Conservation (phyloP, 2,113 vertebrate species). For the Pogona vitticeps region DNA sequence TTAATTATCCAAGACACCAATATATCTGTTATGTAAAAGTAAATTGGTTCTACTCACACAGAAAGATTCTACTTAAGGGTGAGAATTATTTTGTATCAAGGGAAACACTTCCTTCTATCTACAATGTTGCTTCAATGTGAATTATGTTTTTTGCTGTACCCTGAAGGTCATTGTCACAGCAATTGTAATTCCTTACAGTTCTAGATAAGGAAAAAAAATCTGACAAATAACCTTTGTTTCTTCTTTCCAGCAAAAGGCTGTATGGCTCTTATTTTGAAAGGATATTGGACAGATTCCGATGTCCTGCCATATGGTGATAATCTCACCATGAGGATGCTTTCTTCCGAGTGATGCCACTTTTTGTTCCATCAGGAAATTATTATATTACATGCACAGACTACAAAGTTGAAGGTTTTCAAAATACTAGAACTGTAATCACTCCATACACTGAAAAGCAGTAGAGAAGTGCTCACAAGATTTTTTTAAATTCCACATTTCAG, state of each 20-base stretch:
- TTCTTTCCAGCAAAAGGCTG: not conserved
- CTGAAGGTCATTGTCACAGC: not conserved
- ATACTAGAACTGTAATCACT: no score
- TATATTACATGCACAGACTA: no score
- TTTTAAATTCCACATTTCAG: no score
- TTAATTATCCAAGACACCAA: not conserved
- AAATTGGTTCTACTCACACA: slow-evolving; percentile 4
- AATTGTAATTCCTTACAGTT: not conserved
- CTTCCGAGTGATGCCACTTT: no score
- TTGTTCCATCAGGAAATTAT: no score
- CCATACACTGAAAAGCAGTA: no score
- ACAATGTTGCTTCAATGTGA: not conserved
- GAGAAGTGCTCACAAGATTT: no score
- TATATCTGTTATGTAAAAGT: not conserved
- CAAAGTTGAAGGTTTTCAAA: no score
- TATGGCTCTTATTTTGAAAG: no score
- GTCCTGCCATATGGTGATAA: no score
- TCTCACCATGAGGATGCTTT: no score
- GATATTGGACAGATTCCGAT: no score
- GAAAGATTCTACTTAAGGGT: not conserved
- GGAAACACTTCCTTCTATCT: not conserved
- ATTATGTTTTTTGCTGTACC: not conserved
- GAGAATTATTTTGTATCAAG: not conserved
- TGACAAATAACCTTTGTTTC: not conserved
- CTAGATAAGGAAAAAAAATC: not conserved